Evolutionary conservation across 2,888 invertebrate genomes (phyloP), one percentile per base, ranked within the genome.

Genomic region (Phyllotreta cruciferae): DNA sequence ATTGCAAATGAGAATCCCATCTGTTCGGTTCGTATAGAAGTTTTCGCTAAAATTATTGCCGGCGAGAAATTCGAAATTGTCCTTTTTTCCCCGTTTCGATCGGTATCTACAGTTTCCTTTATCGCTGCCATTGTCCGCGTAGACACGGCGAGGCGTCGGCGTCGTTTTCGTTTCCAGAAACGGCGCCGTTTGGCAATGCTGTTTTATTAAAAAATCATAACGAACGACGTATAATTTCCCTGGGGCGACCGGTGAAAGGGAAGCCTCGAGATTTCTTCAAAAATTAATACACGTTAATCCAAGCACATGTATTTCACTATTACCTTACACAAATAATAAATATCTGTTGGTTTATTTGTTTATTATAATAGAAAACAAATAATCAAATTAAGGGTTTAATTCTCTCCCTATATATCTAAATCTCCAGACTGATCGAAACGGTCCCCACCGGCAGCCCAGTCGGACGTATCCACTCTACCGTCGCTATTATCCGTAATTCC

Each of bases 401-500:
- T 24, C 24, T 24, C 1, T 24, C 4, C 24, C 24, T 24, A 4
- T 24, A 4, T 41, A 41, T 41, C 10, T 41, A 41, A 41, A 41
- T n/a, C 10, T 41, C 10, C 41, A 9, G 10, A n/a, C 10, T 41
- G 41, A 41, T 41, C 1, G 10, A 41, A 41, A 41, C 24, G 24
- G 41, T 41, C 73, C 72, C 41, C 41, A 41, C 9, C 76, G 73
- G 63, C 50, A 71, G 70, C 70, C 70, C 52, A 6, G 11, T 3
- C 49, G 49, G 49, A 24, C 24, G 24, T 24, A 24, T 69, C 67
- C 68, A 70, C 71, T 67, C 71, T 64, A 68, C 68, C 67, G 69
- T 72, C 73, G 72, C 73, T 72, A 75, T 75, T 75, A 76, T 74
- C 73, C 67, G 66, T 74, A 75, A 76, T 74, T 75, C 75, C 74